Evolutionary conservation across 2,888 invertebrate genomes (phyloP), one percentile per base, ranked within the genome.

Genomic region (Folsomia manolachei): DNA sequence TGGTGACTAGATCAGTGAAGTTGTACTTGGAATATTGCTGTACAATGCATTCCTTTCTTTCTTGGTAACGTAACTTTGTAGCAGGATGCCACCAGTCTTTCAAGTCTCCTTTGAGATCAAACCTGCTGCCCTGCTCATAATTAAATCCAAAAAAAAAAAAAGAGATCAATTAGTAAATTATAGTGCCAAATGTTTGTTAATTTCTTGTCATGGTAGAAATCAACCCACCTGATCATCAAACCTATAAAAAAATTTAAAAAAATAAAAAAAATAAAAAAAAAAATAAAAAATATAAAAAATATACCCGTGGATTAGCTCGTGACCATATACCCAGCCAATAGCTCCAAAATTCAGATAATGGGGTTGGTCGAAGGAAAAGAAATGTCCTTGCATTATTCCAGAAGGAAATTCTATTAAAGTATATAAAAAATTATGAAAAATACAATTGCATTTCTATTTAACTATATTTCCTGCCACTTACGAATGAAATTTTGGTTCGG

Each of bases 71-170:
- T n/a, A 82, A 80, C 51, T 85, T 84, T 1, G 86, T 86, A 27
- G 80, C 80, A 7, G 83, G 80, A 65, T 84, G 83, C 87, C 87
- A 87, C 86, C 86, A 87, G 74, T 85, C 84, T 51, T 82, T 82
- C 60, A 86, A 81, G 79, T 86, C 86, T 0, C 86, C 86, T 69
- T 85, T 71, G 9, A 66, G 51, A 69, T 74, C 72, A 64, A 73
- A 75, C 68, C 56, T 72, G 51, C 72, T 72, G 61, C 75, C 75
- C 75, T 74, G 18, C 1, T n/a, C n/a, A n/a, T n/a, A n/a, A n/a
- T n/a, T n/a, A n/a, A n/a, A n/a, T n/a, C n/a, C n/a, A n/a, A n/a
- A n/a, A n/a, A n/a, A n/a, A n/a, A n/a, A n/a, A n/a, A n/a, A n/a
- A n/a, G n/a, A n/a, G n/a, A n/a, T n/a, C n/a, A n/a, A n/a, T n/a